Base-by-base conservation (phyloP, 2,888 invertebrate genomes). In the Aleiodes alternator region DNA sequence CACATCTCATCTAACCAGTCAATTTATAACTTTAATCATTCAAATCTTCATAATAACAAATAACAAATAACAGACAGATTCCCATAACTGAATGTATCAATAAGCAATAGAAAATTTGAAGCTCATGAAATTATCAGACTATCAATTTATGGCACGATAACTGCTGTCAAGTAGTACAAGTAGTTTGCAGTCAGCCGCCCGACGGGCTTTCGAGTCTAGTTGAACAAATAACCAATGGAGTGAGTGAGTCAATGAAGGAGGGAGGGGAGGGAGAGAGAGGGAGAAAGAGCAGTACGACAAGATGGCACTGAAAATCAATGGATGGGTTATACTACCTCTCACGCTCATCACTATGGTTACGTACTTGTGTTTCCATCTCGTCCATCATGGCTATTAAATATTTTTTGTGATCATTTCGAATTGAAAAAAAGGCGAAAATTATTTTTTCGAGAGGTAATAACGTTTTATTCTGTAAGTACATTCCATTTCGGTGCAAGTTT, bases 261-360 rank as follows among this genome's bases (percentile, higher is more conserved):
- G 34, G 34, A 34, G 34, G 43, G 8, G 43, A 7, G 43, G 43
- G 43, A 43, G 43, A 9, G 43, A 43, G 43, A 43, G 43, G 11
- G 82, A 81, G 80, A 80, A 83, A 80, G 78, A 78, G 78, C 56
- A 81, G 80, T 79, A 84, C 87, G 87, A 88, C 87, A 88, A 87
- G 88, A 87, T 87, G 87, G 88, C 87, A 87, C 88, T 88, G 87
- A 88, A 88, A 88, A 88, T 88, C 88, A 87, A 88, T 88, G 88
- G 86, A 86, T 85, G 84, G 80, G n/a, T 16, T 57, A 34, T 34
- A 77, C 78, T 77, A 80, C 81, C 79, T 79, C 79, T 73, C 73
- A 76, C 79, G 80, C 78, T 78, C 87, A 88, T 87, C 85, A 87
- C 88, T 88, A 87, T 88, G 87, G 88, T 87, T 88, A 88, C 88